These are phyloP conservation scores for Macrostomum cliftonense DNA, from an alignment of 2,888 invertebrate genomes.

Conservation along the genomic window DNA sequence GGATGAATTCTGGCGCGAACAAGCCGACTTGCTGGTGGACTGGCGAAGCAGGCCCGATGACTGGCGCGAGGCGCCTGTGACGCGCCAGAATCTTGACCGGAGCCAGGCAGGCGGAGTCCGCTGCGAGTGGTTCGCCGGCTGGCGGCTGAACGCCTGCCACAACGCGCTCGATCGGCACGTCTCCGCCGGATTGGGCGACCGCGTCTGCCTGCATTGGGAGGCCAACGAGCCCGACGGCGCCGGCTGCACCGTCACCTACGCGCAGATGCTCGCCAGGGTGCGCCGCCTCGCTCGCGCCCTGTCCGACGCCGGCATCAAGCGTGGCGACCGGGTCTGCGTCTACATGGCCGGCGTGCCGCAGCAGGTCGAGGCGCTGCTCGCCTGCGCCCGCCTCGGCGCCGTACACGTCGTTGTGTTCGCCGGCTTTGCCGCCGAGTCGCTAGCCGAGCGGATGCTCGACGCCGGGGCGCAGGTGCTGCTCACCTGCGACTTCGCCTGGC, in stretches of 20 bases:
- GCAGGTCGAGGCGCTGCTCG: not conserved
- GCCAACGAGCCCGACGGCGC: conserved; percentile 79
- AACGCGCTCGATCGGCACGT: conserved; percentile 81
- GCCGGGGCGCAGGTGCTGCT: not conserved
- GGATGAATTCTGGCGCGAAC: conserved; percentile 72
- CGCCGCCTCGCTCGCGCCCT: too few relatives aligned
- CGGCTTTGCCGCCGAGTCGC: not conserved
- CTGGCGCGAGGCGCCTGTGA: conserved; percentile 46
- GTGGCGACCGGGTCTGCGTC: not conserved
- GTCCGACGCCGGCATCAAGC: too few relatives aligned
- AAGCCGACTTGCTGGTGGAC: conserved; percentile 65
- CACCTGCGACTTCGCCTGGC: not conserved
- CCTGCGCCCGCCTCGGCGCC: not conserved
- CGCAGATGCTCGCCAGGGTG: conserved; percentile 47
- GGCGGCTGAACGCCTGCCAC: conserved; percentile 80
- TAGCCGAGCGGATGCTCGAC: not conserved
- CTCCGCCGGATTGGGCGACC: conserved; percentile 61
- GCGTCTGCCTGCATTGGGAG: conserved; percentile 88
- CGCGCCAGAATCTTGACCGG: conserved; percentile 74
- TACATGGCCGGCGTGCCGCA: conserved; percentile 2
- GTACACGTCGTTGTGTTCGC: conserved; percentile 1
- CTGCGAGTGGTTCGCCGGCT: conserved; percentile 84
- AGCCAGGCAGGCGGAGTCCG: conserved; percentile 60
- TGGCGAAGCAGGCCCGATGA: conserved; percentile 52
- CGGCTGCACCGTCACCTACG: conserved; percentile 66